Evolutionary conservation across 2,113 vertebrate species (phyloP), one percentile per base, ranked within the genome.

Genomic region (Aegotheles bennettii): DNA sequence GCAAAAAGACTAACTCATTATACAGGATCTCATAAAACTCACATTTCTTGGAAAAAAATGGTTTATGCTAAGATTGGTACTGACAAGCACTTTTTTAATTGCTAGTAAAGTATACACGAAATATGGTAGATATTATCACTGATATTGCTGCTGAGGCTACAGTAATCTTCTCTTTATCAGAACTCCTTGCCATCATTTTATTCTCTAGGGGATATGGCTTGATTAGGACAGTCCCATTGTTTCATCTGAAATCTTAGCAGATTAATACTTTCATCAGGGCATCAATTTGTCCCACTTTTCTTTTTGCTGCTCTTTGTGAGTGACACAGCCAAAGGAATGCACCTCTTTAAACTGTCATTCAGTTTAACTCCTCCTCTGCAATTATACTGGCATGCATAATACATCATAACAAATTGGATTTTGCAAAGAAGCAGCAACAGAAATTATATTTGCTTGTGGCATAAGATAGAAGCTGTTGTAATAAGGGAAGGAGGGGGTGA

Each of bases 391-490:
- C 97, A 96, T 97, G 91, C 89, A 96, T 97, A 97, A 96, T 97
- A 96, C 83, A 98, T 97, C 96, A 96, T 97, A 97, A 97, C 95
- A 96, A 97, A 96, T 97, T 96, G 97, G 94, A 95, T 96, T 86
- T 92, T 94, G 90, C 82, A 67, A 96, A 97, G 90, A 81, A 80
- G 92, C 40, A 75, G 93, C 14, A 75, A 91, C 90, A 96, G 82
- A 92, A 96, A 96, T 97, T 96, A 96, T 92, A 82, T 93, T 96
- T 96, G 89, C 80, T 85, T 94, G 84, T 93, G 92, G 93, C 94
- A 96, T 95, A 76, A 94, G 65, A 91, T 54, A 94, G 95, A 84
- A 91, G 74, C 50, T 90, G 82, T 73, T 95, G 25, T 90, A 94
- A 94, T n/a, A 85, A 40, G 33, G 54, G 61, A 95, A 31, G 33